A percentile compares a stretch with the other conserved stretches of the same genome.
These are phyloP conservation scores for Torymus tubicola DNA, from an alignment of 2,888 invertebrate genomes.

Conservation along the genomic window DNA sequence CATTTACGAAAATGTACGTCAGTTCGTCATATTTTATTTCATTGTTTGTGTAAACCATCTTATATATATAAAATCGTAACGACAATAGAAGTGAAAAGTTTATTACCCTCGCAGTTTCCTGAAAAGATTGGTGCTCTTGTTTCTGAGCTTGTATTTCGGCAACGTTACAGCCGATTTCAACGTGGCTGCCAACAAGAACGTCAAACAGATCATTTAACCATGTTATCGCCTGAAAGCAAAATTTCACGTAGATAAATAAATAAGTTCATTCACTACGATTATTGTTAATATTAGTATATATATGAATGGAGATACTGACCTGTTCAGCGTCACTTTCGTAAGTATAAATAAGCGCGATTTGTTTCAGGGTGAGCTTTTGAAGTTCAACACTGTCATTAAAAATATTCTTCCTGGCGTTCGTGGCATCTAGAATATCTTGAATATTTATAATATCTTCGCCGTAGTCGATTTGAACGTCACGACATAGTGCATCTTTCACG, in stretches of 20 bases:
- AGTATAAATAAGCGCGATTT: slow-evolving; percentile 85
- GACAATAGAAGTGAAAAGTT: slow-evolving; percentile 12
- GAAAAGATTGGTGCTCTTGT: slow-evolving; percentile 85
- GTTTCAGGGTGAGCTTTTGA: slow-evolving; percentile 86
- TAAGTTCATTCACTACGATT: too few relatives aligned
- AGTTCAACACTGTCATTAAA: slow-evolving; percentile 86
- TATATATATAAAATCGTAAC: not conserved
- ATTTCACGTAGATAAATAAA: not conserved
- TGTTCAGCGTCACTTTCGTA: slow-evolving; percentile 87
- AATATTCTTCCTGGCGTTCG: slow-evolving; percentile 83
- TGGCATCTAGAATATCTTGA: slow-evolving; percentile 83
- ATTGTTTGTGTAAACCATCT: too few relatives aligned
- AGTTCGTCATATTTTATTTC: too few relatives aligned
- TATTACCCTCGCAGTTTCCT: slow-evolving; percentile 86
- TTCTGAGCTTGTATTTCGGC: slow-evolving; percentile 86
- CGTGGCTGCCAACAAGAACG: slow-evolving; percentile 83
- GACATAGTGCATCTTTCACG: slow-evolving; percentile 86
- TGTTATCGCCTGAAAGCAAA: slow-evolving; percentile 79
- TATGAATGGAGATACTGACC: slow-evolving; percentile 64
- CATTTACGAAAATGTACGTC: too few relatives aligned
- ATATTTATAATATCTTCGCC: slow-evolving; percentile 85
- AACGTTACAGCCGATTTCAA: slow-evolving; percentile 85
- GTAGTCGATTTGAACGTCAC: slow-evolving; percentile 84
- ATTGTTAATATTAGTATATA: too few relatives aligned
- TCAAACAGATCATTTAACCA: slow-evolving; percentile 88